Conservation (phyloP, 2,888 invertebrate species). For the Drosophila planitibia region DNA sequence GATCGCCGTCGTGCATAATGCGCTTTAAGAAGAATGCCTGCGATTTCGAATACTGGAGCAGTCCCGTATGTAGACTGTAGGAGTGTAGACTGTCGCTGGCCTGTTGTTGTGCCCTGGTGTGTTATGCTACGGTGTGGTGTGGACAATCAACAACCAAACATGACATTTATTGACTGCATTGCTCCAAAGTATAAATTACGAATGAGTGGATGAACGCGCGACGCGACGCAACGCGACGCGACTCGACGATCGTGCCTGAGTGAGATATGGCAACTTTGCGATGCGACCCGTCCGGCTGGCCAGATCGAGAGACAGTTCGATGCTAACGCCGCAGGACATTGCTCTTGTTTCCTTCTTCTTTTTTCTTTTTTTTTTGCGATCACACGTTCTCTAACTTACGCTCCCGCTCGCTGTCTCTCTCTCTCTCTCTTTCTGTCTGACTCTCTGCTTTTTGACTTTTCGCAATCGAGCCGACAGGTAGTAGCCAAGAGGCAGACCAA, state of each 20-base stretch:
- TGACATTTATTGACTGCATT: constrained; percentile 84
- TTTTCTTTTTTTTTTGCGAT: neutral
- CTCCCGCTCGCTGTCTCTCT: neutral
- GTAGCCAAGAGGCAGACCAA: constrained; percentile 67
- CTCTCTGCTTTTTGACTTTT: neutral
- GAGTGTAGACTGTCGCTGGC: constrained; percentile 10
- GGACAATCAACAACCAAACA: constrained; percentile 80
- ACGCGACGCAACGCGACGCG: constrained; percentile 1
- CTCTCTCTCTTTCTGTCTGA: neutral
- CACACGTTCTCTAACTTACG: constrained; percentile 1
- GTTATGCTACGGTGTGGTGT: constrained; percentile 54
- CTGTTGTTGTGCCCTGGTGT: neutral
- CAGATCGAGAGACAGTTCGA: constrained; percentile 37
- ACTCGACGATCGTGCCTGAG: constrained; percentile 63
- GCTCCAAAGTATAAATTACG: constrained; percentile 78
- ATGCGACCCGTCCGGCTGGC: constrained; percentile 2
- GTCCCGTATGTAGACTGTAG: constrained; percentile 24
- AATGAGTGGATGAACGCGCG: constrained; percentile 60
- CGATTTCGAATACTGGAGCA: constrained; percentile 80
- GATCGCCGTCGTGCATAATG: constrained; percentile 57
- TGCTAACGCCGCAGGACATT: constrained; percentile 72
- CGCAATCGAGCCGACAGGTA: constrained; percentile 39
- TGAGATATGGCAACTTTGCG: constrained; percentile 52
- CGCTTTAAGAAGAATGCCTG: constrained; percentile 76
- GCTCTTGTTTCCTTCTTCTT: constrained; percentile 66